phyloP scores from a whole-genome alignment of 2,113 vertebrate genomes.

The Stictonetta naevosa region DNA sequence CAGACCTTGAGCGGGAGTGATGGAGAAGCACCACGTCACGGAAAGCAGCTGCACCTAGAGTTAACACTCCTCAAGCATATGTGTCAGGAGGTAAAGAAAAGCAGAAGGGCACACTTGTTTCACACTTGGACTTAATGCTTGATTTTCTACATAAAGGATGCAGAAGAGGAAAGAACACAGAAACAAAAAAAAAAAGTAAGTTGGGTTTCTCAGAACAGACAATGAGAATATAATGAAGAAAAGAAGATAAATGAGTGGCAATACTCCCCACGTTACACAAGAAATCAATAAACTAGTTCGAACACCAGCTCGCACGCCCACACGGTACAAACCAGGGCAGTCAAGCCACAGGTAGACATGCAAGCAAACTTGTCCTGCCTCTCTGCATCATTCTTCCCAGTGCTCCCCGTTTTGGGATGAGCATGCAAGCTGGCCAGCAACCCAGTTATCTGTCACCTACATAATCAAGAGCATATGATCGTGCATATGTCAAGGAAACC shows the following conservation, averaged over 20 bases:
- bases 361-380: background rate
- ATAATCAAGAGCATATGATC: background rate
- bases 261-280: background rate
- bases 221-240: background rate
- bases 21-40: background rate
- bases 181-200: background rate
- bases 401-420: background rate
- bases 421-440: background rate
- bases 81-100: background rate
- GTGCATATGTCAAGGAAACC: background rate
- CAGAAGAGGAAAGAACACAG: background rate
- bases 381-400: background rate
- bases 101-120: background rate
- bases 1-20: background rate
- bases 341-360: background rate
- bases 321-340: background rate
- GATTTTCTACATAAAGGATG: background rate
- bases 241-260: background rate
- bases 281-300: background rate
- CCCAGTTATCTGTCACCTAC: background rate
- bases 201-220: background rate
- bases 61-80: background rate
- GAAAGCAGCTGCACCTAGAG: background rate
- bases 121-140: background rate
- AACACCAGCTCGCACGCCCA: background rate